These are phyloP conservation scores for Macroglossus sobrinus DNA, from an alignment of 2,113 vertebrate genomes.

Conservation along the genomic window DNA sequence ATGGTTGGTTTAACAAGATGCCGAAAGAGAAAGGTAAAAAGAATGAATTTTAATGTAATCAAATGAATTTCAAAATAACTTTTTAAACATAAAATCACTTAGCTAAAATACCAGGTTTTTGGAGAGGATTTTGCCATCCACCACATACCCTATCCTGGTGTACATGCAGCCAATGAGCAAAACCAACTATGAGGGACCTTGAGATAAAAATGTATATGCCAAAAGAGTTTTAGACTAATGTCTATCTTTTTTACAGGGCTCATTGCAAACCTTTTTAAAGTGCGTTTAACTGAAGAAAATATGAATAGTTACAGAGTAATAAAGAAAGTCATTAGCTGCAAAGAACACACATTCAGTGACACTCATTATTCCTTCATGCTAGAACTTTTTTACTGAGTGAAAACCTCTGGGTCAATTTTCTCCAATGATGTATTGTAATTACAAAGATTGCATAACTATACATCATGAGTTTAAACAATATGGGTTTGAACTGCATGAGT, in stretches of 20 bases:
- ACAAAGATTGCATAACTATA: background rate
- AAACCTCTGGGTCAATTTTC: background rate
- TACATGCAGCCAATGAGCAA: background rate
- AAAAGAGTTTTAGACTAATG: background rate
- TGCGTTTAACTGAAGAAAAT: background rate
- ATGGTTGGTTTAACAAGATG: background rate
- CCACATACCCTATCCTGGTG: background rate
- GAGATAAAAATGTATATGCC: background rate
- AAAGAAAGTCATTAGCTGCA: background rate
- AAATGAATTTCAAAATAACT: background rate
- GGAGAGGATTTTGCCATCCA: background rate
- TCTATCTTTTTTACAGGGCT: background rate
- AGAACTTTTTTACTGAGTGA: background rate
- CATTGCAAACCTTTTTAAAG: background rate
- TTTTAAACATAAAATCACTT: background rate
- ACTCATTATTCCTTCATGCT: background rate
- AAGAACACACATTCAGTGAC: background rate
- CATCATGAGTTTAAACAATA: background rate
- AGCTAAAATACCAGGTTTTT: background rate
- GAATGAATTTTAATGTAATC: background rate
- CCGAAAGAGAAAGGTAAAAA: background rate
- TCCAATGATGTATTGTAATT: background rate
- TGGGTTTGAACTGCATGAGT: background rate
- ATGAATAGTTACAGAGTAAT: background rate
- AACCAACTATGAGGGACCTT: background rate